phyloP scores from a whole-genome alignment of 2,113 vertebrate species.

The Chaenocephalus aceratus region DNA sequence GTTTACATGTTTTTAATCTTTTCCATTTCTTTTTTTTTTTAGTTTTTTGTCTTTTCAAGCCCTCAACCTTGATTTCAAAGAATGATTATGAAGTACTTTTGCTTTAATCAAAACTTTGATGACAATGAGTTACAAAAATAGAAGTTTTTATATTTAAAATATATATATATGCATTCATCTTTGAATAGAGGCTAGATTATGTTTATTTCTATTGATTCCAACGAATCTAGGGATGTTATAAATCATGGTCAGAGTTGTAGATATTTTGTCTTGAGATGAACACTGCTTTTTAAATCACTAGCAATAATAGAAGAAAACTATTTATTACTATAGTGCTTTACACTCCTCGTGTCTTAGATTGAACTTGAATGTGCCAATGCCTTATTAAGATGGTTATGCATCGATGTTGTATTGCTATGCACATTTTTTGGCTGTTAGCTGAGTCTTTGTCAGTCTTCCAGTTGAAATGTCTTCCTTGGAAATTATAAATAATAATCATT shows the following conservation, averaged over 20 bases:
- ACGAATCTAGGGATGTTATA: slow-evolving; percentile 75
- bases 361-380: slow-evolving; percentile 79
- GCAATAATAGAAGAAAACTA: slow-evolving; percentile 76
- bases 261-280: slow-evolving; percentile 67
- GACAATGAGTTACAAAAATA: slow-evolving; percentile 73
- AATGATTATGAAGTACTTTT: slow-evolving; percentile 69
- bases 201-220: slow-evolving; percentile 75
- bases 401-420: slow-evolving; percentile 65
- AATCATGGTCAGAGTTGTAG: slow-evolving; percentile 72
- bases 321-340: slow-evolving; percentile 80
- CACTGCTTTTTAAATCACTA: slow-evolving; percentile 78
- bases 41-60: slow-evolving; percentile 47
- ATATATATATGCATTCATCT: slow-evolving; percentile 60
- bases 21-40: slow-evolving; percentile 32
- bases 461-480: slow-evolving; percentile 51
- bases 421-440: slow-evolving; percentile 64
- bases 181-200: slow-evolving; percentile 68
- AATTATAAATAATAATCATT: slow-evolving; percentile 53
- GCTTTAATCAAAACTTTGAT: slow-evolving; percentile 74
- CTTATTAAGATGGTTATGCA: slow-evolving; percentile 72
- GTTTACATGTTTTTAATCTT: slow-evolving; percentile 79
- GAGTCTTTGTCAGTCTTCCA: slow-evolving; percentile 65
- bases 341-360: slow-evolving; percentile 78
- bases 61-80: slow-evolving; percentile 71
- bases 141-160: slow-evolving; percentile 72